Evolutionary conservation across 2,113 vertebrate species (phyloP).

Genomic region (Stegastes partitus): DNA sequence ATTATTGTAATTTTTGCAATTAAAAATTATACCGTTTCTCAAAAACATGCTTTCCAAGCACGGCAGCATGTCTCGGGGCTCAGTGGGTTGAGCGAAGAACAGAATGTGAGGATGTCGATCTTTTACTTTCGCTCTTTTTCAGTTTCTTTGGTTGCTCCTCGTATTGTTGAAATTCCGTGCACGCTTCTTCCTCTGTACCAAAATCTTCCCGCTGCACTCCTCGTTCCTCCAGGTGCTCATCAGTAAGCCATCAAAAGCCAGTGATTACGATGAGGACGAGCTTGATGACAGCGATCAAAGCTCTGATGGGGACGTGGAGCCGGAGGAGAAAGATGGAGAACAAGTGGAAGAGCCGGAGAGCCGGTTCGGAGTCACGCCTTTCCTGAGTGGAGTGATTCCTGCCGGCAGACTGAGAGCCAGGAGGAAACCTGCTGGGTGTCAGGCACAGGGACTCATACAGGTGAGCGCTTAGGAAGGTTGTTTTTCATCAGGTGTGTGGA

Average conservation of each 20-base stretch:
- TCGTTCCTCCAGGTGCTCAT: constrained; percentile 75
- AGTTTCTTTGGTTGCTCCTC: neutral
- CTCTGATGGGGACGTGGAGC: neutral
- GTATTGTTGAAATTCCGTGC: neutral
- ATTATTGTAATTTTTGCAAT: too few species aligned
- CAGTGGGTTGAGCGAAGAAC: too few species aligned
- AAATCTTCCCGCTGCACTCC: constrained; percentile 69
- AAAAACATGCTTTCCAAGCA: too few species aligned
- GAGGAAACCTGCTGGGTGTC: constrained; percentile 72
- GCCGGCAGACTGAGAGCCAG: constrained; percentile 87
- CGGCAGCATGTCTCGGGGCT: too few species aligned
- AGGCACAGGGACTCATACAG: constrained; percentile 86
- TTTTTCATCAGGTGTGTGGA: neutral
- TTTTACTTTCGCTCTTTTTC: neutral
- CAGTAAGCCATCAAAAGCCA: constrained; percentile 53
- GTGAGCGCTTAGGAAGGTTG: constrained; percentile 63
- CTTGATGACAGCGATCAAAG: constrained; percentile 30
- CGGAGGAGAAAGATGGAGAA: neutral
- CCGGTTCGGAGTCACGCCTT: constrained; percentile 84
- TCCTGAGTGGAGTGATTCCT: constrained; percentile 84
- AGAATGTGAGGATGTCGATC: too few species aligned
- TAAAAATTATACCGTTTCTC: too few species aligned
- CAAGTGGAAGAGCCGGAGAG: neutral
- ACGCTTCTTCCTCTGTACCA: neutral
- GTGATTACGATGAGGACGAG: constrained; percentile 29